phyloP scores from a whole-genome alignment of 2,888 invertebrate genomes.

The Drosophila setosimentum region DNA sequence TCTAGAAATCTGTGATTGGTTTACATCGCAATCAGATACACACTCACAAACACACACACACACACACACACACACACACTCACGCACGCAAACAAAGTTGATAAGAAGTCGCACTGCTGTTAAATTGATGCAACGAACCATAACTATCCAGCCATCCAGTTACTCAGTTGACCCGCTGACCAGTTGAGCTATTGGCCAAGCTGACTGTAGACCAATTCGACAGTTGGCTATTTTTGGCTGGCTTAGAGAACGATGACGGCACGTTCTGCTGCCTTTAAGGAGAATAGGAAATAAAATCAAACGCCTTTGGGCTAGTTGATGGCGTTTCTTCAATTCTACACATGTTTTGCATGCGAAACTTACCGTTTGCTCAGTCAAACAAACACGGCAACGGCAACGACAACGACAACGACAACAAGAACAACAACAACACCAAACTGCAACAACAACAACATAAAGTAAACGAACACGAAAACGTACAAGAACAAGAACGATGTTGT shows the following conservation, averaged over 20 bases:
- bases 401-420: neutral
- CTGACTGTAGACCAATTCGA: neutral
- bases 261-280: constrained; percentile 29
- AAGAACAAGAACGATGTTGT: constrained; percentile 15
- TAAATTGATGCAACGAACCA: constrained; percentile 70
- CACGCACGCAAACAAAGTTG: constrained; percentile 13
- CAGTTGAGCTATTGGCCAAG: neutral
- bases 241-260: constrained; percentile 17
- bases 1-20: constrained; percentile 1
- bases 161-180: constrained; percentile 12
- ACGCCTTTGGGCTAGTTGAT: constrained; percentile 50
- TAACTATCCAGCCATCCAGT: constrained; percentile 42
- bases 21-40: neutral
- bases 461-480: constrained; percentile 10
- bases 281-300: constrained; percentile 46
- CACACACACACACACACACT: too few species aligned
- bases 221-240: constrained; percentile 15
- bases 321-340: constrained; percentile 56
- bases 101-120: constrained; percentile 66
- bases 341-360: constrained; percentile 64
- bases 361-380: constrained; percentile 46
- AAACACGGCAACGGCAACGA: constrained; percentile 18
- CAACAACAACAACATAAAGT: constrained; percentile 8
- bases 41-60: neutral
- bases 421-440: neutral